Conservation (phyloP, 2,113 vertebrate genomes). For the Silurus glanis region DNA sequence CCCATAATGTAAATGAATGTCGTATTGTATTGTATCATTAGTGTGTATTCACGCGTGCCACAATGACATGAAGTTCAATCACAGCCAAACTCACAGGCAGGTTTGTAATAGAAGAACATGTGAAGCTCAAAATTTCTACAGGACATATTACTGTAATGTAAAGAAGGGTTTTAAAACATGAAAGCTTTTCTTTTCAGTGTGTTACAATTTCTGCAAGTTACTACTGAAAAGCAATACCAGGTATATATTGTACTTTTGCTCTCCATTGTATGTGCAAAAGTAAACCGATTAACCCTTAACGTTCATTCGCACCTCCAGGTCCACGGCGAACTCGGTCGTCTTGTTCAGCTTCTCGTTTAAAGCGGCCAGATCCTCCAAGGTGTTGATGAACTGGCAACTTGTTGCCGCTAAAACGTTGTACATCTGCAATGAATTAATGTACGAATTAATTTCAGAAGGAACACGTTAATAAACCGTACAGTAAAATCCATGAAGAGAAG, state of each 20-base stretch:
- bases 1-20: background rate
- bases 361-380: slow-evolving; percentile 83
- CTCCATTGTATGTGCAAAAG: too few species aligned
- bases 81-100: background rate
- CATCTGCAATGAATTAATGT: slow-evolving; percentile 67
- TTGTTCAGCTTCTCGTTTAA: slow-evolving; percentile 86
- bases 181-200: background rate
- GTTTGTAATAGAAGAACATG: background rate
- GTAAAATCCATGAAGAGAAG: background rate
- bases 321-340: slow-evolving; percentile 87
- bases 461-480: background rate
- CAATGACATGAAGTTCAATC: background rate
- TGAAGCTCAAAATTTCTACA: too few species aligned
- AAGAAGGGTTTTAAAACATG: too few species aligned
- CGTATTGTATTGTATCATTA: background rate
- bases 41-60: background rate
- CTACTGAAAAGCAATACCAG: background rate
- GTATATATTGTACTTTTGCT: background rate
- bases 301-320: slow-evolving; percentile 84
- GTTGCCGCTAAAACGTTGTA: slow-evolving; percentile 79
- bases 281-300: background rate
- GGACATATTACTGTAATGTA: too few species aligned
- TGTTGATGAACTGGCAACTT: slow-evolving; percentile 78
- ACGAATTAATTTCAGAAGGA: too few species aligned
- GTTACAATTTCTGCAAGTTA: background rate